Evolutionary conservation across 2,113 vertebrate species (phyloP).

Genomic region (Lontra canadensis): DNA sequence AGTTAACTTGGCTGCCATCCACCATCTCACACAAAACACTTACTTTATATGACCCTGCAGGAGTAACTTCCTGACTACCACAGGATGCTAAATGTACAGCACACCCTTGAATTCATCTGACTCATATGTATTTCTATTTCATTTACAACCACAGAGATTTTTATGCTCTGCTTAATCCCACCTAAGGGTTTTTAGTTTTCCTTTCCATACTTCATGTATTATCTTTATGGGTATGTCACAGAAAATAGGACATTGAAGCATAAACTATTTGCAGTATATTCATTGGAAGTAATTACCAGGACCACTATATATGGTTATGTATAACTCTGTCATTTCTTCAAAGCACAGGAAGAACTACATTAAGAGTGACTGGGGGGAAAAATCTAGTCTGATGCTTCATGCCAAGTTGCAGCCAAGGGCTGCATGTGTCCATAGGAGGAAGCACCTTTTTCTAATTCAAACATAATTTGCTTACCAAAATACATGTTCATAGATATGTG

Average conservation of each 20-base stretch:
- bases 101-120: not conserved
- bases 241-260: not conserved
- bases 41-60: constrained; percentile 8
- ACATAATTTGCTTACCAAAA: not conserved
- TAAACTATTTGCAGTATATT: not conserved
- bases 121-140: not conserved
- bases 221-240: constrained; percentile 37
- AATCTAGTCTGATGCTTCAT: not conserved
- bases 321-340: not conserved
- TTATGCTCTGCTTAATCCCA: constrained; percentile 22
- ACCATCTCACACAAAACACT: constrained; percentile 12
- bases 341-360: not conserved
- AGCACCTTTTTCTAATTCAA: not conserved
- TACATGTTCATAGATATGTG: not conserved
- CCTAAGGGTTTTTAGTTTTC: constrained; percentile 4
- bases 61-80: constrained; percentile 5
- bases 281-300: not conserved
- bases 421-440: not conserved
- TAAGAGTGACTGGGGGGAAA: not conserved
- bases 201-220: constrained; percentile 19
- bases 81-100: not conserved
- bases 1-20: not conserved
- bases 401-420: not conserved
- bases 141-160: not conserved
- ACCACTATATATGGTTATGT: not conserved